These are phyloP conservation scores for Digitonthophagus gazella DNA, from an alignment of 2,888 invertebrate genomes.

Conservation along the genomic window DNA sequence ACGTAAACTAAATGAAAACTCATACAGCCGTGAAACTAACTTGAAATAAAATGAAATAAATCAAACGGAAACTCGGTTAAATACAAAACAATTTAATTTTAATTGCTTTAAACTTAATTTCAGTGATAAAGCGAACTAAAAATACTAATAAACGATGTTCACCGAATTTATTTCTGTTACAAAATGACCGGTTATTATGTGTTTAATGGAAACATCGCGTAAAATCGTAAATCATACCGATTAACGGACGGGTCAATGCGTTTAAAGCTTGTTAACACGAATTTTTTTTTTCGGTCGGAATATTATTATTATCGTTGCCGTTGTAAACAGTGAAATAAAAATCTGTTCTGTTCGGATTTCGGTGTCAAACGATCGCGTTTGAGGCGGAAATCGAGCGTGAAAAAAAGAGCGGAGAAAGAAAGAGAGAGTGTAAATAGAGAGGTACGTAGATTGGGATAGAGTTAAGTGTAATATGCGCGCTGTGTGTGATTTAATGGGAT, in stretches of 20 bases:
- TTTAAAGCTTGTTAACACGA: too few relatives aligned
- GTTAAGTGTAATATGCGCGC: not conserved
- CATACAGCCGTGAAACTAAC: too few relatives aligned
- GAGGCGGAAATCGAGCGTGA: not conserved
- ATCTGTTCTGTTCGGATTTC: not conserved
- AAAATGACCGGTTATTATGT: not conserved
- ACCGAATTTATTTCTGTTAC: not conserved
- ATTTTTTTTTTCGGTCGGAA: not conserved
- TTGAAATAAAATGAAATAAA: too few relatives aligned
- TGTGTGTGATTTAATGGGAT: not conserved
- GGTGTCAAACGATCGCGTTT: not conserved
- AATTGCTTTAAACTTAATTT: too few relatives aligned
- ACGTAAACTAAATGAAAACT: too few relatives aligned
- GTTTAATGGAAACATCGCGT: not conserved
- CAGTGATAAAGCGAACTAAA: too few relatives aligned
- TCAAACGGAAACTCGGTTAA: too few relatives aligned
- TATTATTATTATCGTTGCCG: not conserved
- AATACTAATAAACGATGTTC: too few relatives aligned
- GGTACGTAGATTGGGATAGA: too few relatives aligned
- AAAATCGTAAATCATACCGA: not conserved
- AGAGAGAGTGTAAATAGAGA: too few relatives aligned
- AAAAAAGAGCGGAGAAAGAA: too few relatives aligned
- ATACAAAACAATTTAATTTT: too few relatives aligned
- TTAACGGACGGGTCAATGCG: not conserved
- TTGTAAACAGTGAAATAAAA: not conserved